phyloP scores from a whole-genome alignment of 1,140 invertebrate species.

The Helicorthomorpha holstii region DNA sequence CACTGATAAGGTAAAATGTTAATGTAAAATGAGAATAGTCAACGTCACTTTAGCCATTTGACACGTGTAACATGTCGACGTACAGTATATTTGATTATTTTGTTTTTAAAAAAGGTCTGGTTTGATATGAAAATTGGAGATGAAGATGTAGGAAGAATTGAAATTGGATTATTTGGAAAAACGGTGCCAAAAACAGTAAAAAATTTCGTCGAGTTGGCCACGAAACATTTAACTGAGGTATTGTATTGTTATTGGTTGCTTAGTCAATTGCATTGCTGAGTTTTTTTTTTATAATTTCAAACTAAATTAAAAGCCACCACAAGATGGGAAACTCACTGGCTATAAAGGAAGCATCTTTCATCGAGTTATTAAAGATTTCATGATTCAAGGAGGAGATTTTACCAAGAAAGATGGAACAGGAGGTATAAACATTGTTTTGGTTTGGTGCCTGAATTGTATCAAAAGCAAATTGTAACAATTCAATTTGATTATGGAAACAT shows the following conservation, averaged over 20 bases:
- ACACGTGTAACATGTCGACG: constrained; percentile 2
- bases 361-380: constrained; percentile 67
- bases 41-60: neutral
- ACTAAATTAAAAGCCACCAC: no score
- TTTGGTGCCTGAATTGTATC: constrained; percentile 1
- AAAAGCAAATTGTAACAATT: no score
- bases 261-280: neutral
- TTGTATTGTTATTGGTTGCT: neutral
- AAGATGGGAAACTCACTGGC: constrained; percentile 4
- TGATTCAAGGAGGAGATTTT: constrained; percentile 82
- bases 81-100: constrained; percentile 6
- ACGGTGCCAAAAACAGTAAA: constrained; percentile 80
- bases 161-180: constrained; percentile 86
- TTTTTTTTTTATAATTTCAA: neutral
- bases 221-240: constrained; percentile 32
- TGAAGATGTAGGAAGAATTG: constrained; percentile 58
- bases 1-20: constrained; percentile 42
- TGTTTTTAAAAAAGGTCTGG: constrained; percentile 44
- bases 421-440: constrained; percentile 32
- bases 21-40: neutral
- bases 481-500: no score
- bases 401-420: constrained; percentile 84
- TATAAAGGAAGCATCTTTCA: constrained; percentile 30
- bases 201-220: constrained; percentile 79
- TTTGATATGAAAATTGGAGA: constrained; percentile 76